Percentiles rank a stretch among this genome's conserved stretches.
Conservation (phyloP, 2,888 invertebrate genomes). For the Teleogryllus oceanicus region DNA sequence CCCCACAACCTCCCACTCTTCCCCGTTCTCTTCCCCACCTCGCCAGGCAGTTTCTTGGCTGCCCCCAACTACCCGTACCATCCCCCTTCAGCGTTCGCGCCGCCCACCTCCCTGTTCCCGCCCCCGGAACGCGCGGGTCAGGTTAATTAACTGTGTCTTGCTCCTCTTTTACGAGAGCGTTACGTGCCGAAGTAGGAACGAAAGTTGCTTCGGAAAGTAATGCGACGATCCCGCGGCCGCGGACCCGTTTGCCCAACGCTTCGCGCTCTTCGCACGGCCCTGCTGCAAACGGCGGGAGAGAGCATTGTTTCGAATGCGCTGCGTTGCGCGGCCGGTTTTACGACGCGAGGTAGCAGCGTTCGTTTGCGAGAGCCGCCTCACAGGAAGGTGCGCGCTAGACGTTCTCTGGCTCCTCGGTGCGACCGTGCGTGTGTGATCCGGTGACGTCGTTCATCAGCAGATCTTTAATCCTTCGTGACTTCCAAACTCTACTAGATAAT, state of each 20-base stretch:
- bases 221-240: not conserved
- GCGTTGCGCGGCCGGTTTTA: not conserved
- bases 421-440: not conserved
- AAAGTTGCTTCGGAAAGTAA: not conserved
- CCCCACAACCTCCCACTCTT: too few relatives aligned
- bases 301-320: not conserved
- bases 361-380: not conserved
- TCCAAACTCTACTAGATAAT: slow-evolving; percentile 9
- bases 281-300: not conserved
- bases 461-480: not conserved
- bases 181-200: not conserved
- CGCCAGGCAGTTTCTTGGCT: too few relatives aligned
- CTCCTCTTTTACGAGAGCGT: not conserved
- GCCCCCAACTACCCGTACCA: too few relatives aligned
- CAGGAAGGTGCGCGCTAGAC: not conserved
- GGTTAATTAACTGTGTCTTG: slow-evolving; percentile 18
- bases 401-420: not conserved
- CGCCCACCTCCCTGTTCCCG: not conserved
- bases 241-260: not conserved
- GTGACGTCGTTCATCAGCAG: not conserved
- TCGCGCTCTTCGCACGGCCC: not conserved
- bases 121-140: not conserved
- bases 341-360: not conserved
- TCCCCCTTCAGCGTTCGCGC: too few relatives aligned
- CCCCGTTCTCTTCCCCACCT: too few relatives aligned